Conservation (phyloP, 1,140 invertebrate genomes). For the Drosophila santomea region DNA sequence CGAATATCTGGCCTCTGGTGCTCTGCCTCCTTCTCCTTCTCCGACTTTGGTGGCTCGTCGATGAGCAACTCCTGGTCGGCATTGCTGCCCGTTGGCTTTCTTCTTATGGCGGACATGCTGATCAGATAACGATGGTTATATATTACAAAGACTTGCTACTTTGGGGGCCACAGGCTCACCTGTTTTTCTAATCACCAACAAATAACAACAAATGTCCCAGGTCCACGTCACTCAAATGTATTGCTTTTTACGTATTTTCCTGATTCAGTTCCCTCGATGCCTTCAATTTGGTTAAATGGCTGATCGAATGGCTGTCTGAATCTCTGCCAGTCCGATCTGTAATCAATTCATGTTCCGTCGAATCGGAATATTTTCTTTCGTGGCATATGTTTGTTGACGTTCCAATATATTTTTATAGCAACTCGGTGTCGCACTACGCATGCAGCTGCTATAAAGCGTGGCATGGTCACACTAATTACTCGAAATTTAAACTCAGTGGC, state of each 20-base stretch:
- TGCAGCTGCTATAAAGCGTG: background rate
- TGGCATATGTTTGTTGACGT: conserved; percentile 54
- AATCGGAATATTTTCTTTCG: conserved; percentile 18
- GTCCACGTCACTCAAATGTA: conserved; percentile 38
- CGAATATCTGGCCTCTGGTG: conserved; percentile 86
- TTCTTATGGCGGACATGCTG: conserved; percentile 36
- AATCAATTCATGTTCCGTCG: conserved; percentile 3
- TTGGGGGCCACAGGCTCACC: conserved; percentile 25
- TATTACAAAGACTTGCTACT: background rate
- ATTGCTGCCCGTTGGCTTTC: conserved; percentile 21
- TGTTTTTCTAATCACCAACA: conserved; percentile 36
- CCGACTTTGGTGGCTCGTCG: conserved; percentile 10
- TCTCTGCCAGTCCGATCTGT: background rate
- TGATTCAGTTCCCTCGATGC: background rate
- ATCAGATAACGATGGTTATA: background rate
- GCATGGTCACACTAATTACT: conserved; percentile 15
- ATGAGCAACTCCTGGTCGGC: conserved; percentile 22
- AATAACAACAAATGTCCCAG: conserved; percentile 36
- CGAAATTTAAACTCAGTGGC: conserved; percentile 3
- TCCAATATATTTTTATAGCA: conserved; percentile 25
- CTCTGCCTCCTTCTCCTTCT: conserved; percentile 26
- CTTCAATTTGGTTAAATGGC: background rate
- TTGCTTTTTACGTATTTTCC: conserved; percentile 1
- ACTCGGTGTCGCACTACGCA: background rate
- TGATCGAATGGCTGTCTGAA: background rate